Percentiles rank a stretch among this genome's conserved stretches.
phyloP scores from a whole-genome alignment of 2,888 invertebrate species.

The Tipula unca region DNA sequence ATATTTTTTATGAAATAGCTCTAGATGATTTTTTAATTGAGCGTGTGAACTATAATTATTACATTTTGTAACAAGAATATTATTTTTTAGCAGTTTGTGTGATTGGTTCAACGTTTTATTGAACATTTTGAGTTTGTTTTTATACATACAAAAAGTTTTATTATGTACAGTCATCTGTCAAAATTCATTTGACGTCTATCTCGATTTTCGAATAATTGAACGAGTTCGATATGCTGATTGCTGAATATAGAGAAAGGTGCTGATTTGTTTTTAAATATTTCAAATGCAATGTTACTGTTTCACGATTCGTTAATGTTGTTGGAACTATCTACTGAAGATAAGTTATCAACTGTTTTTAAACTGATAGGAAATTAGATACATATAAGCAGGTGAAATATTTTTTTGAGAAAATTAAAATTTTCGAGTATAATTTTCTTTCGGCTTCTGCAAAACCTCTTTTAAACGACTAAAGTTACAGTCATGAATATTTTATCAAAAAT shows the following conservation, averaged over 20 bases:
- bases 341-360: too few relatives aligned
- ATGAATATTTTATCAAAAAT: too few relatives aligned
- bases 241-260: not conserved
- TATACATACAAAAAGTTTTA: not conserved
- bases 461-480: too few relatives aligned
- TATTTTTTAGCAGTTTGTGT: not conserved
- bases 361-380: too few relatives aligned
- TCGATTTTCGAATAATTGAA: not conserved
- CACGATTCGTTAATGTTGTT: too few relatives aligned
- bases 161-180: not conserved
- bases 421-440: too few relatives aligned
- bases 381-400: too few relatives aligned
- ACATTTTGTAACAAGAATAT: not conserved
- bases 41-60: not conserved
- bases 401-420: too few relatives aligned
- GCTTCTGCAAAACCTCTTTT: too few relatives aligned
- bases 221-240: not conserved
- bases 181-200: not conserved
- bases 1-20: slow-evolving; percentile 36
- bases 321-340: too few relatives aligned
- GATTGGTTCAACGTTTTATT: not conserved
- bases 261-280: not conserved
- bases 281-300: too few relatives aligned
- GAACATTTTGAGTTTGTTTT: not conserved
- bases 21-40: not conserved